Evolutionary conservation across 92 coral and sea anemone genomes (phyloP).

Genomic region (Muricea muricata): DNA sequence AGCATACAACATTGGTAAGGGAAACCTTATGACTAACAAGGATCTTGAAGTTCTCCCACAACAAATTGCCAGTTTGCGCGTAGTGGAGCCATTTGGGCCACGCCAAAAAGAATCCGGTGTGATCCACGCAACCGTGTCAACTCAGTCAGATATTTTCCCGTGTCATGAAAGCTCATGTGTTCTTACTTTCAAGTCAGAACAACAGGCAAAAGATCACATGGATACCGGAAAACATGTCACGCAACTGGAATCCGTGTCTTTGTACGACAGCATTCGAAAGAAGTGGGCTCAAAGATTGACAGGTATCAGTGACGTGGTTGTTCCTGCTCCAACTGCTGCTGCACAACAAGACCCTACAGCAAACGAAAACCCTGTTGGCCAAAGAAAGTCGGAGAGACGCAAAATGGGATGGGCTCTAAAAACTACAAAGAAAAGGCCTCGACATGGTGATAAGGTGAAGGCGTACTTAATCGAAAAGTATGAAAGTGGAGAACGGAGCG

Average conservation of each 20-base stretch:
- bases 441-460: slow-evolving; percentile 56
- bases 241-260: slow-evolving; percentile 43
- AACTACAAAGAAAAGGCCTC: slow-evolving; percentile 42
- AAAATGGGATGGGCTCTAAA: slow-evolving; percentile 76
- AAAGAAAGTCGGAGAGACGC: too few species aligned
- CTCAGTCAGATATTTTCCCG: slow-evolving; percentile 41
- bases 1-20: slow-evolving; percentile 39
- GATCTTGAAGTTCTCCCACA: slow-evolving; percentile 44
- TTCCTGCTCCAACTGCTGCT: too few species aligned
- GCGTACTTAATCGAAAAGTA: slow-evolving; percentile 60
- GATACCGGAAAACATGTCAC: slow-evolving; percentile 54
- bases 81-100: slow-evolving; percentile 47
- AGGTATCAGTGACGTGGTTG: neutral
- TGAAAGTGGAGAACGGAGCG: slow-evolving; percentile 55
- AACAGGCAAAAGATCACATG: slow-evolving; percentile 53
- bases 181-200: slow-evolving; percentile 52
- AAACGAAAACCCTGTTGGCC: too few species aligned
- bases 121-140: slow-evolving; percentile 30
- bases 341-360: too few species aligned
- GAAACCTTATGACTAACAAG: slow-evolving; percentile 35
- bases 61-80: slow-evolving; percentile 32
- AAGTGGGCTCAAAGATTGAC: slow-evolving; percentile 52
- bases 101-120: slow-evolving; percentile 32
- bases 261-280: slow-evolving; percentile 48
- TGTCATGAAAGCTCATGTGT: slow-evolving; percentile 53